Evolutionary conservation across 1,140 invertebrate species (phyloP), one percentile per base, ranked within the genome.

Genomic region (Zeugodacus cucurbitae): DNA sequence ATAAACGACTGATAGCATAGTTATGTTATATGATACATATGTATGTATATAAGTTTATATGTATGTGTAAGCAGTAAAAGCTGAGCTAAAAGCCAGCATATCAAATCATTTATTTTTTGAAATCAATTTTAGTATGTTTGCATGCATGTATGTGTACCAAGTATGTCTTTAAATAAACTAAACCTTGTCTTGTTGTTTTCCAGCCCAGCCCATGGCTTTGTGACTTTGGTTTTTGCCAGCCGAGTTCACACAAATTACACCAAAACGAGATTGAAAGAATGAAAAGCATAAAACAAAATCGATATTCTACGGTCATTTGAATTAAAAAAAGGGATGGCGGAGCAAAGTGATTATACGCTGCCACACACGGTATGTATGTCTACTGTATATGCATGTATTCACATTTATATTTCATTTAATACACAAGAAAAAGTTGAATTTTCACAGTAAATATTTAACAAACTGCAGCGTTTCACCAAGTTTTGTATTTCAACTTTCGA

Each of bases 181-280:
- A 5, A 0, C 26, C 7, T 5, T 14, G 57, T 4, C 57, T 58
- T 57, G 29, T 26, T n/a, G 20, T 37, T 64, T 62, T 3, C 41
- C 29, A n/a, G n/a, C 41, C 74, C 34, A 82, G 41, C 74, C 74
- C 74, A 82, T 6, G 17, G 41, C 41, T 22, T 22, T 48, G 2
- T 54, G 32, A 29, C 11, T 44, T 86, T 44, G 37, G 22, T 54
- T 85, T 86, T 87, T 57, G 29, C n/a, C 26, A 26, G 58, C 58
- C 58, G 26, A n/a, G n/a, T 10, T 4, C 26, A 82, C 41, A 48
- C 74, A 82, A 48, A 82, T 54, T 82, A 82, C 74, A 82, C 37
- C 48, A 82, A 82, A 62, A 48, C 74, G 41, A 82, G 41, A 82
- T 82, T 82, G 74, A 48, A 82, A 82, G 74, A 82, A 82, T 82